Percentiles rank a stretch among this genome's conserved stretches.
These are phyloP conservation scores for Oreochromis grahami DNA, from an alignment of 2,797 vertebrate species.

Conservation along the genomic window DNA sequence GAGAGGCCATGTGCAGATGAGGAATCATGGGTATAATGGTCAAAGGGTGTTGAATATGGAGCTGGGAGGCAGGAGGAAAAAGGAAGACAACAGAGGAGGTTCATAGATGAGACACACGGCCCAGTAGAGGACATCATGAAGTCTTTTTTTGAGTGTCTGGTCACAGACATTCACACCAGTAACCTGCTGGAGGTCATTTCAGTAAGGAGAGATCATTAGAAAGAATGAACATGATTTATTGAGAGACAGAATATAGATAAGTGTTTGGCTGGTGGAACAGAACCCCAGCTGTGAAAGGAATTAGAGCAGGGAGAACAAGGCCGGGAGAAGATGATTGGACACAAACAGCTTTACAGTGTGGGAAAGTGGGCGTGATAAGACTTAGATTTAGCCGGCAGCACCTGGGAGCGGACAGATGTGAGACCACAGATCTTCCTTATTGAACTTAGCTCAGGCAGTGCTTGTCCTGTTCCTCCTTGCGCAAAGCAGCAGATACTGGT, in stretches of 20 bases:
- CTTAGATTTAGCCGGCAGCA: not conserved
- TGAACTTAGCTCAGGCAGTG: not conserved
- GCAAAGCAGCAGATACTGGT: not conserved
- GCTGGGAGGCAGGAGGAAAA: not conserved
- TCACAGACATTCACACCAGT: not conserved
- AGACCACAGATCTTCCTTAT: not conserved
- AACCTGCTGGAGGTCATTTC: not conserved
- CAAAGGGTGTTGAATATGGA: not conserved
- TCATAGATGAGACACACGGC: not conserved
- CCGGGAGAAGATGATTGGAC: not conserved
- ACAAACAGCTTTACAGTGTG: not conserved
- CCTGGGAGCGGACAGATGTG: not conserved
- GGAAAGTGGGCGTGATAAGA: not conserved
- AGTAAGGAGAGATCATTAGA: not conserved
- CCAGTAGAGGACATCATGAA: not conserved
- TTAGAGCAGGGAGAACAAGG: not conserved
- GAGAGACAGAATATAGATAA: not conserved
- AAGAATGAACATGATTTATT: not conserved
- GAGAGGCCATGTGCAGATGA: too few relatives aligned
- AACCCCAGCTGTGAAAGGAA: not conserved
- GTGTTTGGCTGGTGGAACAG: not conserved
- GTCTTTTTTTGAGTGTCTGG: not conserved
- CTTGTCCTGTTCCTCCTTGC: not conserved
- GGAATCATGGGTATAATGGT: too few relatives aligned
- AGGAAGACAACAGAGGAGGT: not conserved